Percentiles rank a stretch among this genome's conserved stretches.
These are phyloP conservation scores for Hippocampus barbouri DNA, from an alignment of 2,113 vertebrate genomes.

Conservation along the genomic window DNA sequence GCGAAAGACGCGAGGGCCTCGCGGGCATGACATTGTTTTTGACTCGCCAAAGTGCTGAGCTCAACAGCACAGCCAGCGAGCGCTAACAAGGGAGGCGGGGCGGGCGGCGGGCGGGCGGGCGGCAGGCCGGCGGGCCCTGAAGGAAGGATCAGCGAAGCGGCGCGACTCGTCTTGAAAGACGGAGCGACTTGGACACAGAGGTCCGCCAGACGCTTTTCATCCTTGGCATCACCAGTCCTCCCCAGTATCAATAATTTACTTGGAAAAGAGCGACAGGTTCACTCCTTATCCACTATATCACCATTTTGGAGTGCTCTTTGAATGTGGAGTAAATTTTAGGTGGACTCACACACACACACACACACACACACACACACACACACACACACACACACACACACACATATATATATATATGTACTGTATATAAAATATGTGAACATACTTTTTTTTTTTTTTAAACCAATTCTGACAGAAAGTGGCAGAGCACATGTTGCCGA, in stretches of 20 bases:
- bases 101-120: conserved; percentile 51
- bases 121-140: conserved; percentile 44
- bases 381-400: no score
- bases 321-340: conserved; percentile 17
- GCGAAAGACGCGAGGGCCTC: conserved; percentile 56
- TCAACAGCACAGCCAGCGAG: conserved; percentile 55
- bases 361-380: no score
- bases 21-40: conserved; percentile 71
- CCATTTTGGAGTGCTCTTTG: conserved; percentile 62
- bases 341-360: no score
- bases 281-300: conserved; percentile 54
- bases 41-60: conserved; percentile 74
- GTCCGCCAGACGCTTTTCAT: conserved; percentile 34
- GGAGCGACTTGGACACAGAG: conserved; percentile 35
- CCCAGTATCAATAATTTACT: conserved; percentile 60
- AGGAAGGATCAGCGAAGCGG: conserved; percentile 55
- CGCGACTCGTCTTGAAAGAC: conserved; percentile 49
- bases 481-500: no score
- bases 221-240: conserved; percentile 48
- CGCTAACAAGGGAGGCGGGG: conserved; percentile 63
- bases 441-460: no score
- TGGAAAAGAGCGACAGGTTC: conserved; percentile 48
- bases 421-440: no score
- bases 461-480: no score
- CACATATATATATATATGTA: no score